A percentile compares a stretch with the other conserved stretches of the same genome.
Conservation (phyloP, 1,140 invertebrate genomes). For the Ericerus pela region DNA sequence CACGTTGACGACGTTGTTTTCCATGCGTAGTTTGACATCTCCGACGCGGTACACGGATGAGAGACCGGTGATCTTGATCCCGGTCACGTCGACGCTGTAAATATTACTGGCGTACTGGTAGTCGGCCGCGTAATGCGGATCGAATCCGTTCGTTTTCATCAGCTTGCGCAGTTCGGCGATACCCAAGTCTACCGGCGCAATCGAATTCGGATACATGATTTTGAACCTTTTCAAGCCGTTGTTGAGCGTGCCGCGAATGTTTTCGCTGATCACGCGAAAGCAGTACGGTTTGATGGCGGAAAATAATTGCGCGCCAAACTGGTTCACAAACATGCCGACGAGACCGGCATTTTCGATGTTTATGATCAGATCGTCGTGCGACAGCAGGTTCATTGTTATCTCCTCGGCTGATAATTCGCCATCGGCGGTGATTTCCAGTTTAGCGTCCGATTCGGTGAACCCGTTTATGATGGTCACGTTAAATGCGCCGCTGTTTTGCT, state of each 20-base stretch:
- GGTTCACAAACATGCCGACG: background rate
- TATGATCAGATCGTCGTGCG: background rate
- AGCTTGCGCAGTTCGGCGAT: conserved; percentile 53
- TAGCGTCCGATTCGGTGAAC: background rate
- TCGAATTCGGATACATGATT: conserved; percentile 61
- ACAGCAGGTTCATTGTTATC: background rate
- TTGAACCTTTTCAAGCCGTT: conserved; percentile 36
- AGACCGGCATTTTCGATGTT: background rate
- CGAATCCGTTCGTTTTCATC: conserved; percentile 49
- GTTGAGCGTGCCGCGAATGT: conserved; percentile 33
- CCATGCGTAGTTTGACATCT: conserved; percentile 52
- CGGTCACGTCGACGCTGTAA: conserved; percentile 41
- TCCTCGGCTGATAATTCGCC: background rate
- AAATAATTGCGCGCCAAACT: background rate
- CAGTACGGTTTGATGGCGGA: background rate
- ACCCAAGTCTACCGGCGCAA: conserved; percentile 65
- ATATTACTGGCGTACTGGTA: conserved; percentile 48
- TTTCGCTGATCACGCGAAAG: conserved; percentile 44
- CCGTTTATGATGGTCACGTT: background rate
- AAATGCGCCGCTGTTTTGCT: background rate
- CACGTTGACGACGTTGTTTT: conserved; percentile 48
- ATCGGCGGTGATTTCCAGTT: background rate
- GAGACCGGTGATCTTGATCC: conserved; percentile 61
- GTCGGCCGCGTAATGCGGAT: conserved; percentile 54
- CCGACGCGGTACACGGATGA: conserved; percentile 66